phyloP scores from a whole-genome alignment of 2,113 vertebrate genomes.

The Ciconia stormi region DNA sequence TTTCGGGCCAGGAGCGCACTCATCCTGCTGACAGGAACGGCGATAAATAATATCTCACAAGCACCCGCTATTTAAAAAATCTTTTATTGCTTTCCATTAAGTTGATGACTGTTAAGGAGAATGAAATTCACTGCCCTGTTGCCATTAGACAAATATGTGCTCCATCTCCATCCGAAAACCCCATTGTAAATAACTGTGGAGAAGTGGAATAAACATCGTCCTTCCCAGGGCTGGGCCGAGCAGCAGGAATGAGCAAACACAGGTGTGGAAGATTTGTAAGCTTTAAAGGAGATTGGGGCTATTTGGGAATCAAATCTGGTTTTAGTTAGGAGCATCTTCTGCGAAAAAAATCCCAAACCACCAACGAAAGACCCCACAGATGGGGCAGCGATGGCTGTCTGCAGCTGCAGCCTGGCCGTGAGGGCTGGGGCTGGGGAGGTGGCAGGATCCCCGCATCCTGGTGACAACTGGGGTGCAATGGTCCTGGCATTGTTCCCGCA shows the following conservation, averaged over 20 bases:
- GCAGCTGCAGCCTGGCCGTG: slow-evolving; percentile 31
- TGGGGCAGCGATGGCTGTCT: not conserved
- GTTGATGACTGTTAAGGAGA: slow-evolving; percentile 47
- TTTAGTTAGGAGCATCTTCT: slow-evolving; percentile 55
- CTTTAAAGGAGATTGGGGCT: slow-evolving; percentile 45
- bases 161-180: slow-evolving; percentile 35
- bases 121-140: slow-evolving; percentile 16
- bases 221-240: slow-evolving; percentile 2
- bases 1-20: not conserved
- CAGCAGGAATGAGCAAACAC: slow-evolving; percentile 53
- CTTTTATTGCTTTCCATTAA: slow-evolving; percentile 51
- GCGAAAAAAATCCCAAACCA: not conserved
- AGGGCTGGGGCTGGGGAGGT: not conserved
- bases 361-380: not conserved
- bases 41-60: slow-evolving; percentile 11
- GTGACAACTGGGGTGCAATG: not conserved
- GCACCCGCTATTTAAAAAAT: not conserved
- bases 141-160: slow-evolving; percentile 37
- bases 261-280: slow-evolving; percentile 55
- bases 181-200: slow-evolving; percentile 34
- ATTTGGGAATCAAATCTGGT: slow-evolving; percentile 57
- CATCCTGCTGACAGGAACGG: not conserved
- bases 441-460: not conserved
- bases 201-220: slow-evolving; percentile 15
- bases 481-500: not conserved